Percentiles rank a stretch among this genome's conserved stretches.
phyloP scores from a whole-genome alignment of 2,113 vertebrate genomes.

The Gymnogyps californianus region DNA sequence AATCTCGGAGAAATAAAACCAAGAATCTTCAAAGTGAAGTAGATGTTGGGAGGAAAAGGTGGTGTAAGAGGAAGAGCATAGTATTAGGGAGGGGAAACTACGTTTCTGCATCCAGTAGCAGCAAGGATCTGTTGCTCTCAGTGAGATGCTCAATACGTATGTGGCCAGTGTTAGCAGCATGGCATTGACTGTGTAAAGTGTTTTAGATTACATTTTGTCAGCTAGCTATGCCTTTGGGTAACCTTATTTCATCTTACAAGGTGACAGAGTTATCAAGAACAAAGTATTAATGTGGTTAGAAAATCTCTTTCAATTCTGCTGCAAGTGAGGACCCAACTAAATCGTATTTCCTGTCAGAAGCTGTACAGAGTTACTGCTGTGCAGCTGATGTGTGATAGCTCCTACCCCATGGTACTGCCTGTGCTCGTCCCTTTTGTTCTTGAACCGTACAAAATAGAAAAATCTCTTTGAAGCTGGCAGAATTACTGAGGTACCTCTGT shows the following conservation, averaged over 20 bases:
- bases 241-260: background rate
- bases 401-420: accelerated
- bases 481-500: background rate
- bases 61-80: background rate
- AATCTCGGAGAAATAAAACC: background rate
- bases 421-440: background rate
- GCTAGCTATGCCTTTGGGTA: background rate
- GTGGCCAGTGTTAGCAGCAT: background rate
- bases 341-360: accelerated
- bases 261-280: background rate
- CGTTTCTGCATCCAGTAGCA: background rate
- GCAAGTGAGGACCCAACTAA: background rate
- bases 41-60: background rate
- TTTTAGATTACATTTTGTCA: background rate
- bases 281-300: background rate
- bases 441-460: background rate
- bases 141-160: accelerated
- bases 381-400: background rate
- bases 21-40: background rate
- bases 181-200: background rate
- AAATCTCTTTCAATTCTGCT: background rate
- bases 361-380: background rate
- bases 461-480: background rate
- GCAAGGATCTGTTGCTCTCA: background rate
- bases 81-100: background rate